Evolutionary conservation across 2,888 invertebrate species (phyloP).

Genomic region (Oconnorella tubifera): DNA sequence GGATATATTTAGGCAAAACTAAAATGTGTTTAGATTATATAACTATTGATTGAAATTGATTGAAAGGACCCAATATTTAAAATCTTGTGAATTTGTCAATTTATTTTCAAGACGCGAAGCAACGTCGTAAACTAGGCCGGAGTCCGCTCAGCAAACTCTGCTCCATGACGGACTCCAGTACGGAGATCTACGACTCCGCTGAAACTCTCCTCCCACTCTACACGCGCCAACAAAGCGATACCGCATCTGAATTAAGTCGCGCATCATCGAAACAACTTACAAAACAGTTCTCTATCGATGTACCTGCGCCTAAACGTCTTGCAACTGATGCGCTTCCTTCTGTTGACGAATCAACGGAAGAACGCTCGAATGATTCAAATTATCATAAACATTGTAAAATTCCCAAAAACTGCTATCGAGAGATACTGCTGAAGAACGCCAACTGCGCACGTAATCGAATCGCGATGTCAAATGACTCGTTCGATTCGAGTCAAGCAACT

Average conservation of each 20-base stretch:
- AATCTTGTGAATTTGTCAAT: too few species aligned
- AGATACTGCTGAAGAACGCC: neutral
- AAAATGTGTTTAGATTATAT: too few species aligned
- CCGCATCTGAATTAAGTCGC: neutral
- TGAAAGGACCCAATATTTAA: too few species aligned
- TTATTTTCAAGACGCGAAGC: neutral
- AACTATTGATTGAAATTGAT: too few species aligned
- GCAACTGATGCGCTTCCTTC: neutral
- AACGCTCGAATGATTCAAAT: neutral
- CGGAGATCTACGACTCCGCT: neutral
- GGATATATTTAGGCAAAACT: too few species aligned
- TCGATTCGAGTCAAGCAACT: too few species aligned
- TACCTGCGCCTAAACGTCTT: neutral
- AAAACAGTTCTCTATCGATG: slow-evolving; percentile 3
- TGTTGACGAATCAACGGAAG: neutral
- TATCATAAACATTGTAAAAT: too few species aligned
- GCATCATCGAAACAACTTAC: neutral
- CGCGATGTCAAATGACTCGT: neutral
- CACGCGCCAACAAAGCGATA: too few species aligned
- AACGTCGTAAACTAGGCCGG: neutral
- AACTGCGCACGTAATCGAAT: neutral
- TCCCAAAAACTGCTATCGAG: neutral
- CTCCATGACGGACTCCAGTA: neutral
- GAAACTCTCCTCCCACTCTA: too few species aligned
- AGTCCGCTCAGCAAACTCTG: slow-evolving; percentile 7